Percentiles rank a stretch among this genome's conserved stretches.
These are phyloP conservation scores for Rutpela maculata DNA, from an alignment of 2,888 invertebrate species.

Conservation along the genomic window DNA sequence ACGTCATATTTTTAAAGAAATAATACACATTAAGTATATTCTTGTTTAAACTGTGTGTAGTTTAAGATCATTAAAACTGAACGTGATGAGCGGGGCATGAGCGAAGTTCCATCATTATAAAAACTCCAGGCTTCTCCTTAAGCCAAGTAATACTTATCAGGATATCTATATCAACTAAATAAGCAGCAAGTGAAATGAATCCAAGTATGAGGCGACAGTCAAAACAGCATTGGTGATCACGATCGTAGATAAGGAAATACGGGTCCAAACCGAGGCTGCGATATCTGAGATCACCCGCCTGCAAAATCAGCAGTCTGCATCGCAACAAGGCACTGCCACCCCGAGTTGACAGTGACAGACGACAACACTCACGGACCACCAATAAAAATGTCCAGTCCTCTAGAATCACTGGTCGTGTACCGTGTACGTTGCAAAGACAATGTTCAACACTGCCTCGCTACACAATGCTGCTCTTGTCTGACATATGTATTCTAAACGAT, in stretches of 20 bases:
- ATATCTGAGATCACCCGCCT: conserved; percentile 51
- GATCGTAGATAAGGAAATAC: conserved; percentile 59
- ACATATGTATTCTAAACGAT: conserved; percentile 41
- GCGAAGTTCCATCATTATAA: not conserved
- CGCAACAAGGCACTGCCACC: conserved; percentile 62
- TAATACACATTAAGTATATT: no score
- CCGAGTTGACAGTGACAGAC: conserved; percentile 66
- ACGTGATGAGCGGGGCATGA: not conserved
- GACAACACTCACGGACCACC: conserved; percentile 61
- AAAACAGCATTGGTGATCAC: conserved; percentile 58
- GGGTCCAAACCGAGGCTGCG: conserved; percentile 55
- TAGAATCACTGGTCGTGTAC: conserved; percentile 32
- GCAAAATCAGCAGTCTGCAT: conserved; percentile 62
- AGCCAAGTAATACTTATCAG: not conserved
- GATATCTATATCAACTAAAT: conserved; percentile 33
- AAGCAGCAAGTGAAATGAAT: conserved; percentile 30
- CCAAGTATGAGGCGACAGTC: conserved; percentile 53
- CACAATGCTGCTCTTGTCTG: conserved; percentile 41
- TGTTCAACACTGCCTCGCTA: conserved; percentile 35
- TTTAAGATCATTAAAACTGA: not conserved
- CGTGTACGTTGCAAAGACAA: conserved; percentile 32
- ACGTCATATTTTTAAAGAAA: no score
- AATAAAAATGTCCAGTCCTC: conserved; percentile 64
- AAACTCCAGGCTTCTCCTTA: not conserved
- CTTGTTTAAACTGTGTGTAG: no score